Conservation (phyloP, 2,888 invertebrate genomes). For the Microchrysa polita region DNA sequence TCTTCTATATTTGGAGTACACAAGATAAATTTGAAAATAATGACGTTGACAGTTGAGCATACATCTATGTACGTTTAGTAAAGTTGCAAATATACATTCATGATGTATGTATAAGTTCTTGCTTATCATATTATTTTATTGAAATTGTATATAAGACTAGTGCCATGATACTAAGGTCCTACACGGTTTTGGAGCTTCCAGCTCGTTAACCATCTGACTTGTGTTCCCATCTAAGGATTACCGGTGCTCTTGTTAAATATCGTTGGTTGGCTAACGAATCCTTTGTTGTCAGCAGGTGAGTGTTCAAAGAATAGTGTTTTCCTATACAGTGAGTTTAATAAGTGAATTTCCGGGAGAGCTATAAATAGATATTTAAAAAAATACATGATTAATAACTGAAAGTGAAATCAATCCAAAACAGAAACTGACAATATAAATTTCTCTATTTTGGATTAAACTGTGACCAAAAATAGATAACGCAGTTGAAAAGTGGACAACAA, state of each 20-base stretch:
- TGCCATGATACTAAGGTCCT: not conserved
- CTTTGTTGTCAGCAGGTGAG: conserved; percentile 40
- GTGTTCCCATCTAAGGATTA: conserved; percentile 15
- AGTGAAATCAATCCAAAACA: not conserved
- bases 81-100: not conserved
- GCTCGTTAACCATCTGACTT: conserved; percentile 45
- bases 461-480: too few relatives aligned
- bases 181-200: conserved; percentile 44
- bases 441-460: not conserved
- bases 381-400: not conserved
- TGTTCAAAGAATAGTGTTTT: not conserved
- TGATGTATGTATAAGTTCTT: not conserved
- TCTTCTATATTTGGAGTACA: not conserved
- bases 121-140: conserved; percentile 9
- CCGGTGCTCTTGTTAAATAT: conserved; percentile 18
- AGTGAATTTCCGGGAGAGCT: too few relatives aligned
- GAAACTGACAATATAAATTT: not conserved
- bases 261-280: conserved; percentile 35
- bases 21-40: conserved; percentile 14
- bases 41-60: conserved; percentile 7
- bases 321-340: too few relatives aligned
- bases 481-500: not conserved
- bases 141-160: conserved; percentile 35
- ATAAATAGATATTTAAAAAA: not conserved
- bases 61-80: not conserved